Evolutionary conservation across 2,888 invertebrate genomes (phyloP).

Genomic region (Stenoptilia bipunctidactyla): DNA sequence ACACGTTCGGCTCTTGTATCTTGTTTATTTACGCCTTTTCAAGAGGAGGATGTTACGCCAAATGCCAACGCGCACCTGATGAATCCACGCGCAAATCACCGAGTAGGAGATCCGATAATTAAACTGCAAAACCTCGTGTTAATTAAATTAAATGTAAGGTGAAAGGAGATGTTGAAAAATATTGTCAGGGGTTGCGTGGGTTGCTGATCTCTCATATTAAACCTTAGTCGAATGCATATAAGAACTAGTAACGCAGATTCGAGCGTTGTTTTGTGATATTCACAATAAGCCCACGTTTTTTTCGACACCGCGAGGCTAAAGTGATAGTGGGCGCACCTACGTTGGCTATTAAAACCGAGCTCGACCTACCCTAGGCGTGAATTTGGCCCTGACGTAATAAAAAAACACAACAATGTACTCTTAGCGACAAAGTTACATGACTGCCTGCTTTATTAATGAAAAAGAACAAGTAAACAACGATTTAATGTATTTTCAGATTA

Average conservation of each 20-base stretch:
- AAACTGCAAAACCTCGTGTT: background rate
- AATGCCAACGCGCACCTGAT: background rate
- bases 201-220: conserved; percentile 12
- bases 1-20: conserved; percentile 24
- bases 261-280: conserved; percentile 24
- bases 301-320: conserved; percentile 26
- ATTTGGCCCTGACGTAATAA: conserved; percentile 33
- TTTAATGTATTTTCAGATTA: too few species aligned
- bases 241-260: conserved; percentile 14
- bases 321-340: conserved; percentile 49
- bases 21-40: background rate
- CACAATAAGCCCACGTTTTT: conserved; percentile 48
- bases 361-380: conserved; percentile 33
- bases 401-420: background rate
- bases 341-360: conserved; percentile 34
- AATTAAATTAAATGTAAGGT: conserved; percentile 9
- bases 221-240: conserved; percentile 23
- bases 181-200: conserved; percentile 42
- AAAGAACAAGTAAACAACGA: too few species aligned
- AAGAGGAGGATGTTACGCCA: background rate
- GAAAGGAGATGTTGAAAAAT: conserved; percentile 42
- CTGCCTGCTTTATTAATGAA: too few species aligned
- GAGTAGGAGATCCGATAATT: background rate
- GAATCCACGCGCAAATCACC: conserved; percentile 3
- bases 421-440: too few species aligned